Percentiles rank a stretch among this genome's conserved stretches.
Conservation (phyloP, 2,113 vertebrate species). For the Saccopteryx bilineata region DNA sequence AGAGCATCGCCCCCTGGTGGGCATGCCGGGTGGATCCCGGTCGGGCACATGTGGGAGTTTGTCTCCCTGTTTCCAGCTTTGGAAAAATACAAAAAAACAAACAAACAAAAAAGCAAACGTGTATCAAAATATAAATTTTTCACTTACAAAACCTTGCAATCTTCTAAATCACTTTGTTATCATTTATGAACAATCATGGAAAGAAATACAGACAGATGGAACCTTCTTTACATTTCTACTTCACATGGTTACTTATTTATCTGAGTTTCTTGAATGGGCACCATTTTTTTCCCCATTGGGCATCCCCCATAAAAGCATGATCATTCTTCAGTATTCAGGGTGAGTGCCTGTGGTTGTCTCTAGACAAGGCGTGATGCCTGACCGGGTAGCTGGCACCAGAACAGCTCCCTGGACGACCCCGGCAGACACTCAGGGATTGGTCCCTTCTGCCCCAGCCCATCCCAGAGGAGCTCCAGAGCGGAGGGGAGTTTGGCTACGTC, state of each 20-base stretch:
- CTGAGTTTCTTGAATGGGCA: background rate
- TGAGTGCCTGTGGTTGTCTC: background rate
- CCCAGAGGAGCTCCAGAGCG: constrained; percentile 94
- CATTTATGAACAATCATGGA: background rate
- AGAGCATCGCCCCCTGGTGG: too few relatives aligned
- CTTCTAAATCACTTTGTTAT: background rate
- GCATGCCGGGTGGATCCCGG: too few relatives aligned
- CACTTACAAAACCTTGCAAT: background rate
- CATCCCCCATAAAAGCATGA: background rate
- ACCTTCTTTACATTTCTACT: background rate
- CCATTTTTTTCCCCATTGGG: constrained; percentile 34
- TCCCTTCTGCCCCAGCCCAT: constrained; percentile 88
- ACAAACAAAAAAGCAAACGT: background rate
- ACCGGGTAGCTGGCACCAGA: too few relatives aligned
- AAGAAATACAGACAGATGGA: background rate
- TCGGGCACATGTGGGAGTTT: too few relatives aligned
- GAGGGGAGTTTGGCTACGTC: constrained; percentile 93
- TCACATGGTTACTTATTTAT: background rate
- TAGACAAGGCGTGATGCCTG: background rate
- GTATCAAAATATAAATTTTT: background rate
- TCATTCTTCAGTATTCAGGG: background rate
- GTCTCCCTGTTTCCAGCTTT: too few relatives aligned
- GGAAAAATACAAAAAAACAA: too few relatives aligned
- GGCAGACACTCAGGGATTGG: constrained; percentile 75
- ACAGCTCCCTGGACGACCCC: too few relatives aligned